These are phyloP conservation scores for Eolophus roseicapilla DNA, from an alignment of 2,113 vertebrate genomes.

Conservation along the genomic window DNA sequence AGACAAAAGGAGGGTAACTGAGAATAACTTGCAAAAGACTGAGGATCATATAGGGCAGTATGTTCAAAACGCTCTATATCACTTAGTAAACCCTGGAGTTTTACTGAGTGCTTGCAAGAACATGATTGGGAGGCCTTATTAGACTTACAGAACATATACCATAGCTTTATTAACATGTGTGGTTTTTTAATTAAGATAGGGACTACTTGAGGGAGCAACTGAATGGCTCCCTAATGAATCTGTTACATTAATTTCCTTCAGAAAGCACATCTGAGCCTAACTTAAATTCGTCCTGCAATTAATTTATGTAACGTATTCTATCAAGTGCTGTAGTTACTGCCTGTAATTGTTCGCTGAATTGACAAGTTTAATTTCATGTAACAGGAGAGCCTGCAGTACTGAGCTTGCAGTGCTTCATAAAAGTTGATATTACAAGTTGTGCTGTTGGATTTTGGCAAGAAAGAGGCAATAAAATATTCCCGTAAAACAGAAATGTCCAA, in stretches of 20 bases:
- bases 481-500: not conserved
- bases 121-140: not conserved
- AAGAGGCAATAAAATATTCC: slow-evolving; percentile 7
- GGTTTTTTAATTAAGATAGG: slow-evolving; percentile 45
- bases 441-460: slow-evolving; percentile 41
- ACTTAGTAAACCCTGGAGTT: not conserved
- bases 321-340: not conserved
- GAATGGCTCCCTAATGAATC: slow-evolving; percentile 30
- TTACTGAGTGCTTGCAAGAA: not conserved
- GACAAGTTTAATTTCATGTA: slow-evolving; percentile 54
- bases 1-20: not conserved
- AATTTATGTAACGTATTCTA: slow-evolving; percentile 35
- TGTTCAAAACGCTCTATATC: not conserved
- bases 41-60: not conserved
- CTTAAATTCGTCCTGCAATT: slow-evolving; percentile 34
- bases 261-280: slow-evolving; percentile 35
- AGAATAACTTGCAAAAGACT: not conserved
- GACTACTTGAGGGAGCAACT: not conserved
- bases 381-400: slow-evolving; percentile 7
- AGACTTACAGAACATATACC: not conserved
- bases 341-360: not conserved
- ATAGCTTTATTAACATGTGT: slow-evolving; percentile 24
- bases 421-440: slow-evolving; percentile 19
- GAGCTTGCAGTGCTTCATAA: slow-evolving; percentile 16
- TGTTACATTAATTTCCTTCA: slow-evolving; percentile 41